phyloP scores from a whole-genome alignment of 2,888 invertebrate genomes.

The Orthosia incerta region DNA sequence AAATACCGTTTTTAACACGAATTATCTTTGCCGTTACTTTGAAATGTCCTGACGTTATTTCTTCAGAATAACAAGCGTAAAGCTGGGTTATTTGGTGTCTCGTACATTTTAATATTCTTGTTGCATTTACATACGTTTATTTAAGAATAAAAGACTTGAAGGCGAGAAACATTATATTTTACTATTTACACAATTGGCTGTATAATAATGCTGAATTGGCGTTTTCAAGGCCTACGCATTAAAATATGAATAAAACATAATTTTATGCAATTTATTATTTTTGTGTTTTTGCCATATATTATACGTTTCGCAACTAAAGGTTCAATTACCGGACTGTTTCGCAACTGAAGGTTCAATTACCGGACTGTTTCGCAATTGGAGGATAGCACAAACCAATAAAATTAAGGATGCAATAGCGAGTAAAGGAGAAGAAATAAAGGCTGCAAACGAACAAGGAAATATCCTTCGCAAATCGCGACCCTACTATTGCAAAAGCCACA shows the following conservation, averaged over 20 bases:
- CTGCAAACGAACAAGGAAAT: constrained; percentile 18
- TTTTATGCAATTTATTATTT: constrained; percentile 1
- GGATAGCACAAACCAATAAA: not conserved
- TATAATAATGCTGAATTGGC: constrained; percentile 20
- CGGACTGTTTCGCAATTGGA: not conserved
- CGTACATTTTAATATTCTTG: constrained; percentile 40
- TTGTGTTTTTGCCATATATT: not conserved
- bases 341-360: not conserved
- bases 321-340: not conserved
- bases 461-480: constrained; percentile 19
- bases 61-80: constrained; percentile 45
- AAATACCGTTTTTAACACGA: constrained; percentile 41
- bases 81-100: constrained; percentile 43
- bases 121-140: constrained; percentile 32
- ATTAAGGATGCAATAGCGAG: constrained; percentile 5
- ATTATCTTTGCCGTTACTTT: constrained; percentile 26
- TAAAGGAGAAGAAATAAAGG: not conserved
- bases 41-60: constrained; percentile 34
- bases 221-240: constrained; percentile 27
- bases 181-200: constrained; percentile 55
- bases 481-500: constrained; percentile 43
- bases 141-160: constrained; percentile 15
- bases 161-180: constrained; percentile 19
- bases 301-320: not conserved
- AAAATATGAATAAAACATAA: constrained; percentile 25